Evolutionary conservation across 2,888 invertebrate genomes (phyloP), one percentile per base, ranked within the genome.

Genomic region (Podotricha telesiphe): DNA sequence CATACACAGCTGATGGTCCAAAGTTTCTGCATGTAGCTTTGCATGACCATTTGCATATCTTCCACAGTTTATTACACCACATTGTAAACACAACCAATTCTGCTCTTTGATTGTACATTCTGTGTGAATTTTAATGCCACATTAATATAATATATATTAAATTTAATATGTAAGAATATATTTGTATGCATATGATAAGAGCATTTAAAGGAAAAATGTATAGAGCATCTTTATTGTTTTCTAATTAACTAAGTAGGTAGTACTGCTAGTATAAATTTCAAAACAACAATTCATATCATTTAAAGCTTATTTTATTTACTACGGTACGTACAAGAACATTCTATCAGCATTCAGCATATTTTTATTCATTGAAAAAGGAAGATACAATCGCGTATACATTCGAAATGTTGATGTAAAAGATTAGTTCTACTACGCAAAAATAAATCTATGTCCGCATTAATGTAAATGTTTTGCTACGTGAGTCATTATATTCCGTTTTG

Each of bases 41-140:
- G 96, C 96, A 87, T 97, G 97, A 10, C 95, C 96, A 74, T 95
- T 95, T 69, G 96, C 94, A 83, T 96, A 96, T 65, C 96, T 94
- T 69, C 97, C 96, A 87, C 97, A 97, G 79, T 95, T 94, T 70
- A 96, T 93, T 61, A 92, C 91, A 10, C 96, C 96, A 85, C 97
- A 97, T 71, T 94, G 93, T 75, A 97, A 89, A 82, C 97, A 97
- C 75, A 97, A 89, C 96, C 96, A 97, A 72, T 95, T 95, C 83
- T 95, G 96, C 75, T 95, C 94, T 69, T 88, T 88, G 45, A 94
- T 93, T 58, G 91, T 91, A 85, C 96, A 96, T 89, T 94, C 95
- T 95, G 85, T 64, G 84, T 82, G 73, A 81, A 81, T 64, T 63
- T 65, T 17, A 59, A 59, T 22, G 8, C 42, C 15, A 15, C n/a